A percentile compares a stretch with the other conserved stretches of the same genome.
phyloP scores from a whole-genome alignment of 2,888 invertebrate species.

The Sarcophaga subvicina region DNA sequence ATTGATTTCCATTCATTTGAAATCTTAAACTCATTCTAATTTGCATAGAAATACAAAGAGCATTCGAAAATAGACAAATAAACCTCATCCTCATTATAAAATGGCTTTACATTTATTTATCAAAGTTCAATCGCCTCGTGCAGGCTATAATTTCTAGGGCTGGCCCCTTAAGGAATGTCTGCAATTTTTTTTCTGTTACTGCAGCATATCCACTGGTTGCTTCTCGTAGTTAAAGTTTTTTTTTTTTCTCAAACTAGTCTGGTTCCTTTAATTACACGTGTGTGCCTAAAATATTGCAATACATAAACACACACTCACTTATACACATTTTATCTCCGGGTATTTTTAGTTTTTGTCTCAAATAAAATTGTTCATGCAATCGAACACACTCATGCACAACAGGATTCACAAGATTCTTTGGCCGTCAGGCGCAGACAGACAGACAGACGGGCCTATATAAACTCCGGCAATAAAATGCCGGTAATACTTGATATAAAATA shows the following conservation, averaged over 20 bases:
- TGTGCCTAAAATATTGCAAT: slow-evolving; percentile 25
- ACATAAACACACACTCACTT: neutral
- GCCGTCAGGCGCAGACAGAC: neutral
- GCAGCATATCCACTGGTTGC: neutral
- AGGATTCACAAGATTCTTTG: neutral
- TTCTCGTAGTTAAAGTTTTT: neutral
- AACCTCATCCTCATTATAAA: too few species aligned
- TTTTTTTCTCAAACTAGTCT: slow-evolving; percentile 16
- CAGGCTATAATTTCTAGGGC: slow-evolving; percentile 15
- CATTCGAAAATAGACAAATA: too few species aligned
- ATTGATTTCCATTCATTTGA: too few species aligned
- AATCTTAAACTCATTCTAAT: neutral
- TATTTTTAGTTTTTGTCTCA: slow-evolving; percentile 26
- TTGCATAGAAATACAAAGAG: too few species aligned
- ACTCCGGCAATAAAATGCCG: slow-evolving; percentile 49
- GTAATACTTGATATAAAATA: slow-evolving; percentile 60
- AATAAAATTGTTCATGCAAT: slow-evolving; percentile 50
- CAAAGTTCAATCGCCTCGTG: neutral
- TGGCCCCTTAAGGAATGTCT: slow-evolving; percentile 5
- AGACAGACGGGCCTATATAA: slow-evolving; percentile 27
- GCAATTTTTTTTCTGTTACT: slow-evolving; percentile 6
- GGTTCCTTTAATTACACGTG: slow-evolving; percentile 66
- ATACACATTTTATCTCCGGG: slow-evolving; percentile 1
- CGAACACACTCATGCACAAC: neutral
- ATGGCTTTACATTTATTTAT: neutral